Percentiles rank a stretch among this genome's conserved stretches.
Evolutionary conservation across 1,140 invertebrate genomes (phyloP).

Genomic region (Procambarus virginalis): DNA sequence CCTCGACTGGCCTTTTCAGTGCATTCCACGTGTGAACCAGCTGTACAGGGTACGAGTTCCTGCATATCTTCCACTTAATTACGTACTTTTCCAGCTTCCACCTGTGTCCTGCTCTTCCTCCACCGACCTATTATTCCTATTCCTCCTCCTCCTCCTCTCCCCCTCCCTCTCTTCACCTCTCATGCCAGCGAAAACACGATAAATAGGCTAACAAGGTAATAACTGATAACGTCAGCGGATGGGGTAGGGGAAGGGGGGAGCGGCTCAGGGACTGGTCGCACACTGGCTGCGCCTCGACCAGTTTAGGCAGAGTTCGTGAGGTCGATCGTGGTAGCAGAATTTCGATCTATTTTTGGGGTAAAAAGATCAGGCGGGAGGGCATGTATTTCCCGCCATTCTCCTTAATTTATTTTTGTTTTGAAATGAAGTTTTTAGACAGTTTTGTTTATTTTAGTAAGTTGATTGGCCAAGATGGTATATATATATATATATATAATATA

Average conservation of each 20-base stretch:
- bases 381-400: no score
- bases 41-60: background rate
- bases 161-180: background rate
- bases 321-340: background rate
- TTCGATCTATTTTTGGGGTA: no score
- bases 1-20: no score
- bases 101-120: background rate
- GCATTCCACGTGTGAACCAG: no score
- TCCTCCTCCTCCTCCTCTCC: background rate
- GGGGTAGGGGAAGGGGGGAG: background rate
- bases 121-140: background rate
- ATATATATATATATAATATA: no score
- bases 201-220: constrained; percentile 34
- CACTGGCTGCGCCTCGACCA: background rate
- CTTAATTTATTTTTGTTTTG: no score
- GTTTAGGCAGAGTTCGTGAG: background rate
- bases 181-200: constrained; percentile 28
- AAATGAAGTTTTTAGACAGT: no score
- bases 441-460: no score
- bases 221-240: constrained; percentile 23
- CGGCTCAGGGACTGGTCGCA: background rate
- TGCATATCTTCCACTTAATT: background rate
- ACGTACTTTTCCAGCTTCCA: background rate
- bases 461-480: no score
- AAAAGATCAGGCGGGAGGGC: no score